Conservation (phyloP, 2,113 vertebrate genomes). For the Hippocampus zosterae region DNA sequence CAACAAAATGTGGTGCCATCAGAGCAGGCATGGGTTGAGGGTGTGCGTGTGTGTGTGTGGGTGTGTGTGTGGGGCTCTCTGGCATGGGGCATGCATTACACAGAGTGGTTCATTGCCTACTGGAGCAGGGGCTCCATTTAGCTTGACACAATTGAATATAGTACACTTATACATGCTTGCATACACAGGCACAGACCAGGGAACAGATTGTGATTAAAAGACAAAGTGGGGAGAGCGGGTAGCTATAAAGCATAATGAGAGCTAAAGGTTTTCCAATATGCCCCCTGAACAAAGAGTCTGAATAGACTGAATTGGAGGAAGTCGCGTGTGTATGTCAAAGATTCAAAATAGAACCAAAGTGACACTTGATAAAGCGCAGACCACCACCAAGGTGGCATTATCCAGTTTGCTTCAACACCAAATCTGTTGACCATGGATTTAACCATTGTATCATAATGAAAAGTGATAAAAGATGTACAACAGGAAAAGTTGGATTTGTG, state of each 20-base stretch:
- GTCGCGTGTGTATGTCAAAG: not conserved
- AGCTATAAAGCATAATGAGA: conserved; percentile 67
- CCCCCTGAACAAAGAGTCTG: conserved; percentile 58
- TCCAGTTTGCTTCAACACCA: not conserved
- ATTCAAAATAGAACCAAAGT: not conserved
- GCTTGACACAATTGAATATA: not conserved
- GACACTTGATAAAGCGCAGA: not conserved
- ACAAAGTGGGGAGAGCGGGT: conserved; percentile 40
- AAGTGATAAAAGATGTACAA: too few relatives aligned
- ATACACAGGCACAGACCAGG: conserved; percentile 9
- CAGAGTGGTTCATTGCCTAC: conserved; percentile 55
- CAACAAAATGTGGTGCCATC: conserved; percentile 53
- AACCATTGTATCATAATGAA: too few relatives aligned
- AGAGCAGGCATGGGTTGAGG: conserved; percentile 26
- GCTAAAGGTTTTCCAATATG: conserved; percentile 72
- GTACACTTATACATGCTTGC: not conserved
- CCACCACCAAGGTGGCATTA: not conserved
- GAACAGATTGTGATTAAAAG: conserved; percentile 56
- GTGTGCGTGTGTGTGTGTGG: not conserved
- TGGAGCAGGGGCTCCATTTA: conserved; percentile 3
- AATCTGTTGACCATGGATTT: not conserved
- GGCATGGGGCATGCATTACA: conserved; percentile 45
- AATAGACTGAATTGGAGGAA: conserved; percentile 46
- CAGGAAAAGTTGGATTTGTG: too few relatives aligned
- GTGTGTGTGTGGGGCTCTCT: not conserved